These are phyloP conservation scores for Dallia pectoralis DNA, from an alignment of 2,797 vertebrate species.

Conservation along the genomic window DNA sequence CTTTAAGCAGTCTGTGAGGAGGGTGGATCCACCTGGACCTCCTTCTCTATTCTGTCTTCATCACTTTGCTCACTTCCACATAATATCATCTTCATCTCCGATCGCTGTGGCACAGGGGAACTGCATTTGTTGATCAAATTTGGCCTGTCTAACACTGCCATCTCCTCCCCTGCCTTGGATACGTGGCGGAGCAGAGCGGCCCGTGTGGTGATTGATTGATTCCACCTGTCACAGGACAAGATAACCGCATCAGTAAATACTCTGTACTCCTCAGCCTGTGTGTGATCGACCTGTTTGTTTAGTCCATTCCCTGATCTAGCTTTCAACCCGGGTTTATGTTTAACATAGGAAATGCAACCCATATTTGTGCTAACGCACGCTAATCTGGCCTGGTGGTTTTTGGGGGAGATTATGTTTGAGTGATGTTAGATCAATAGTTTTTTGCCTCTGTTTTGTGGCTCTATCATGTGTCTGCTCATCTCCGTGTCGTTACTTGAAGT, in stretches of 20 bases:
- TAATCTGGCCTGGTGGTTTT: constrained; percentile 35
- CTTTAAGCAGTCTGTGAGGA: constrained; percentile 71
- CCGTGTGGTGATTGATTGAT: constrained; percentile 89
- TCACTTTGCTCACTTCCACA: constrained; percentile 90
- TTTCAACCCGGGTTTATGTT: constrained; percentile 19
- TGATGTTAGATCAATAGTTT: constrained; percentile 45
- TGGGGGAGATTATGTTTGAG: constrained; percentile 39
- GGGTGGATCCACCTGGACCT: constrained; percentile 71
- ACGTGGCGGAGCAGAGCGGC: constrained; percentile 71
- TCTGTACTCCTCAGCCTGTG: constrained; percentile 75
- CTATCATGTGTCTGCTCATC: constrained; percentile 48
- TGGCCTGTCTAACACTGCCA: constrained; percentile 86
- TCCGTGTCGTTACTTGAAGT: constrained; percentile 60
- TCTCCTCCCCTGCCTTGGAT: constrained; percentile 85
- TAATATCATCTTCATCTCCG: constrained; percentile 98
- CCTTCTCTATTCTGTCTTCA: constrained; percentile 77
- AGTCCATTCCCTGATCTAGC: constrained; percentile 16
- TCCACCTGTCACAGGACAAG: constrained; percentile 93
- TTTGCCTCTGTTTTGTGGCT: constrained; percentile 51
- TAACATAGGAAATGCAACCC: constrained; percentile 20
- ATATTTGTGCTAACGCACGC: constrained; percentile 29
- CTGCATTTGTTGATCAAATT: constrained; percentile 97
- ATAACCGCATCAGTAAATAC: constrained; percentile 97
- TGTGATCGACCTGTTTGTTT: constrained; percentile 20
- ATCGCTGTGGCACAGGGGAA: constrained; percentile 89